phyloP scores from a whole-genome alignment of 2,888 invertebrate species.

The Euzophera pinguis region DNA sequence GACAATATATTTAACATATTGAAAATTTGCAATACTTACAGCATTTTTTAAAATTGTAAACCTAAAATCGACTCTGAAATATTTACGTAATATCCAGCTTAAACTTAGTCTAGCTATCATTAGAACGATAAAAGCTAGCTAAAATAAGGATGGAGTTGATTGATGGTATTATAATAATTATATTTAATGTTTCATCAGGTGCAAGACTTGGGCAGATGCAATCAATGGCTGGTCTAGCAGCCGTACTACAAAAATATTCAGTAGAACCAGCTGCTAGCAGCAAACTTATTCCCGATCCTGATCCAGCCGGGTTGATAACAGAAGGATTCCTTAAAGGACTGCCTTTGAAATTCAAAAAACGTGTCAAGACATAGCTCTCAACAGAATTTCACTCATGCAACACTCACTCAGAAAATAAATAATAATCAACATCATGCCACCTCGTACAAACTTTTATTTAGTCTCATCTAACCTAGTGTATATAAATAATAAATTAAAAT shows the following conservation, averaged over 20 bases:
- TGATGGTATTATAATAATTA: background rate
- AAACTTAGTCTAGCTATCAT: no score
- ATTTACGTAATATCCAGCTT: no score
- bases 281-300: slow-evolving; percentile 40
- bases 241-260: slow-evolving; percentile 46
- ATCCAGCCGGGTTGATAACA: slow-evolving; percentile 50
- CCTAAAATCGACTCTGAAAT: no score
- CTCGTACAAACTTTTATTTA: no score
- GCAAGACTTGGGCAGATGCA: slow-evolving; percentile 63
- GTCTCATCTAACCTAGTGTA: no score
- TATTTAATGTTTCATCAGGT: slow-evolving; percentile 36
- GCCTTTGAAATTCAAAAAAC: slow-evolving; percentile 46
- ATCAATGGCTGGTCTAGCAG: slow-evolving; percentile 62
- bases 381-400: no score
- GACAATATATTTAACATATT: no score
- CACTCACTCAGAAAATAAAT: no score
- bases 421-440: no score
- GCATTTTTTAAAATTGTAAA: no score
- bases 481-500: no score
- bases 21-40: no score
- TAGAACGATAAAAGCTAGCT: background rate
- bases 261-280: slow-evolving; percentile 54
- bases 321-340: slow-evolving; percentile 55
- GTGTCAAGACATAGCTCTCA: slow-evolving; percentile 14
- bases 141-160: background rate